Evolutionary conservation across 2,797 vertebrate genomes (phyloP).

Genomic region (Scomberomorus guttatus): DNA sequence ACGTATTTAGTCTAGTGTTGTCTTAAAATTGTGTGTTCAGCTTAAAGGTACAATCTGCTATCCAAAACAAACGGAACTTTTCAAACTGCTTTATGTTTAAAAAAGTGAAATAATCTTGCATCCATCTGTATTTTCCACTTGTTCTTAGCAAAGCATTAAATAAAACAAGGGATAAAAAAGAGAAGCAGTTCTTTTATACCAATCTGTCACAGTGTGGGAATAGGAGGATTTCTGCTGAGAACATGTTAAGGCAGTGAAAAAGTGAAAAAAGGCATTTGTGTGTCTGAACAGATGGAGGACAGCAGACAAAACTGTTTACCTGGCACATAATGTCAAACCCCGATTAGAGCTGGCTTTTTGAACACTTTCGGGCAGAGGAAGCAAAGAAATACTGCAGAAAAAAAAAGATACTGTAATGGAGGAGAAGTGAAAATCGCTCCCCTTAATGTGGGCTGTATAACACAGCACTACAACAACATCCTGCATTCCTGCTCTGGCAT

Average conservation of each 20-base stretch:
- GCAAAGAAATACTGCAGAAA: constrained; percentile 30
- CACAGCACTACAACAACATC: constrained; percentile 19
- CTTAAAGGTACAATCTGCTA: background rate
- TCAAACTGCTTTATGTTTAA: background rate
- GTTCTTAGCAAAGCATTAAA: constrained; percentile 5
- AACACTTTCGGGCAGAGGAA: constrained; percentile 27
- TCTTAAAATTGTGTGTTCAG: background rate
- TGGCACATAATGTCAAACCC: constrained; percentile 54
- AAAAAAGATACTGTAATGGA: constrained; percentile 25
- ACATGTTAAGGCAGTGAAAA: constrained; percentile 26
- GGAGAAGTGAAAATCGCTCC: constrained; percentile 21
- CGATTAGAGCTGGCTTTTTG: constrained; percentile 31
- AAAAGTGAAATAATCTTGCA: background rate
- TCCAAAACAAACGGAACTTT: background rate
- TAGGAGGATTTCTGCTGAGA: constrained; percentile 36
- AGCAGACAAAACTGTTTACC: constrained; percentile 55
- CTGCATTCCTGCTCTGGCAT: constrained; percentile 41
- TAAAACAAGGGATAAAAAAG: background rate
- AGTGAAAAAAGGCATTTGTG: constrained; percentile 18
- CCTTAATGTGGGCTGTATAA: constrained; percentile 25
- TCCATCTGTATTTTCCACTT: background rate
- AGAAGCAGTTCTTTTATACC: constrained; percentile 6
- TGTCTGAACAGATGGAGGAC: constrained; percentile 57
- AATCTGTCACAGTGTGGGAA: constrained; percentile 28
- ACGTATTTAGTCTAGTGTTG: background rate